phyloP scores from a whole-genome alignment of 2,888 invertebrate species.

The Sceliomorpha sp. region DNA sequence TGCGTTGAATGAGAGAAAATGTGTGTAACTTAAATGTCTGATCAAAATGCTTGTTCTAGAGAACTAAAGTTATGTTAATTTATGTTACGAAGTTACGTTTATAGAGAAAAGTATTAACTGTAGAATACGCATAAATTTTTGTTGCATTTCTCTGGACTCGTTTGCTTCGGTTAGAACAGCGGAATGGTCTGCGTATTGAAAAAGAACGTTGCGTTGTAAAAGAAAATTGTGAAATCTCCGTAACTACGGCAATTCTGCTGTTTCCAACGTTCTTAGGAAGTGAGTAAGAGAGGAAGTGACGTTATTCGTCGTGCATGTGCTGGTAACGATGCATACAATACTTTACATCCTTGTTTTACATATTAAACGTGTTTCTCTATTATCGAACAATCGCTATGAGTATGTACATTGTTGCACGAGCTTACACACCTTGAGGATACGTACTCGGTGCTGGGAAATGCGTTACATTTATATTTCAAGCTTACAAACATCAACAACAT shows the following conservation, averaged over 20 bases:
- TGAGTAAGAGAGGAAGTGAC: slow-evolving; percentile 27
- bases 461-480: slow-evolving; percentile 79
- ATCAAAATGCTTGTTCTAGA: slow-evolving; percentile 1
- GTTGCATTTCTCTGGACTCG: background rate
- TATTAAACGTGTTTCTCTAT: slow-evolving; percentile 56
- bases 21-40: slow-evolving; percentile 14
- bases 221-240: too few species aligned
- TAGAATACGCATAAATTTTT: background rate
- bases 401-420: slow-evolving; percentile 56
- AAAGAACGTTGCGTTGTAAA: too few species aligned
- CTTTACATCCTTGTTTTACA: slow-evolving; percentile 51
- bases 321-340: slow-evolving; percentile 52
- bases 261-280: slow-evolving; percentile 2
- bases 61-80: background rate
- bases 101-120: background rate
- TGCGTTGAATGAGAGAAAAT: background rate
- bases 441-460: slow-evolving; percentile 69
- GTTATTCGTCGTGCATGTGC: slow-evolving; percentile 28
- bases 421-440: slow-evolving; percentile 54
- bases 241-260: background rate
- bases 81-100: slow-evolving; percentile 3
- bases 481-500: slow-evolving; percentile 79
- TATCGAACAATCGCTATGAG: slow-evolving; percentile 57
- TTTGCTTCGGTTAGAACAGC: slow-evolving; percentile 3
- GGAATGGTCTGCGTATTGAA: background rate